Evolutionary conservation across 2,888 invertebrate genomes (phyloP), one percentile per base, ranked within the genome.

Genomic region (Cataglyphis rosenhaueri): DNA sequence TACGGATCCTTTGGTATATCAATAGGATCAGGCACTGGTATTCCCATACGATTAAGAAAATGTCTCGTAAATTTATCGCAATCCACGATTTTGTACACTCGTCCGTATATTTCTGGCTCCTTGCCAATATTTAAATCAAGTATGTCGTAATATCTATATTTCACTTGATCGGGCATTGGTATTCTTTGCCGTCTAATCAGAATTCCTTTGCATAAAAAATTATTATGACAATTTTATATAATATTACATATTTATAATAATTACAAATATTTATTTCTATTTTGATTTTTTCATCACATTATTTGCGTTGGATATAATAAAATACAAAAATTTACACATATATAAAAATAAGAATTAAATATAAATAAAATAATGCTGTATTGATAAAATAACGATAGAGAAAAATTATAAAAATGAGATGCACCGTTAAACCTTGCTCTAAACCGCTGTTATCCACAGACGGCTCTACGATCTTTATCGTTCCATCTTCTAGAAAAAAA

Each of bases 401-500:
- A 18, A 44, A 65, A 68, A 79, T 41, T 79, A 57, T 29, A n/a
- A 21, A 68, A 73, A 81, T 38, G 70, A 79, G 65, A 82, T 86
- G 82, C 82, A 83, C 83, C 84, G 61, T 84, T 87, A 86, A 94
- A 97, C 98, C 98, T 96, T 98, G 98, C 52, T 97, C 96, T 88
- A 98, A 96, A 5, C 98, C 98, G 90, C 98, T 98, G 92, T 98
- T 98, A 75, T 96, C 96, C 10, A 97, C 96, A 91, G 96, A 96
- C 0, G 98, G 98, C 93, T 99, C 98, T 76, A 96, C 94, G 3
- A 99, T 97, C 95, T 98, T 98, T 88, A 99, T 97, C 0, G 98
- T 98, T 21, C 98, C 98, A 94, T 99, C 98, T 95, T 99, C 98
- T 62, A 99, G 95, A 91, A 97, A 98, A 93, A 97, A 98, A 88